Conservation (phyloP, 2,888 invertebrate species). For the Didymodactylos carnosus region DNA sequence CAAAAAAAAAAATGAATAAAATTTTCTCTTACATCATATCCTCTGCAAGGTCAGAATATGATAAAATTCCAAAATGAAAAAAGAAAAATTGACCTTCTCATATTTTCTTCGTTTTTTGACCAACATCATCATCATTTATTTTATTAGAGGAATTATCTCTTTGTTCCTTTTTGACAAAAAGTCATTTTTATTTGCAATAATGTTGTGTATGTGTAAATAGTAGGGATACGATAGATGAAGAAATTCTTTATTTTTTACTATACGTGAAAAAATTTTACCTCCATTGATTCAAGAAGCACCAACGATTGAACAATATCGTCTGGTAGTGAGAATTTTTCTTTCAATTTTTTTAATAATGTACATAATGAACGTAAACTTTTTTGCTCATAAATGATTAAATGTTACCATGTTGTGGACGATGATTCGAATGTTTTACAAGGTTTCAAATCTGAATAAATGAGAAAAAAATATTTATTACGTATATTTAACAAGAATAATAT, state of each 20-base stretch:
- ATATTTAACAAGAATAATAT: too few relatives aligned
- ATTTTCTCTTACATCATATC: neutral
- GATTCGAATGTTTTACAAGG: neutral
- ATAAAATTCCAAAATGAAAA: neutral
- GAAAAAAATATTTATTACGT: too few relatives aligned
- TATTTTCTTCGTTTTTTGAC: neutral
- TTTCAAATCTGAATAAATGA: constrained; percentile 1
- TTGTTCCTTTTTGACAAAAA: too few relatives aligned
- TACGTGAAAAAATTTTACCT: neutral
- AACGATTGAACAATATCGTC: neutral
- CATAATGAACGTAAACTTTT: neutral
- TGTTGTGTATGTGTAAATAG: neutral
- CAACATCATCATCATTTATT: neutral
- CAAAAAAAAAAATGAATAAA: neutral
- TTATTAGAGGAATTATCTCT: too few relatives aligned
- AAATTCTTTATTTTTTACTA: neutral
- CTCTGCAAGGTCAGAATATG: too few relatives aligned
- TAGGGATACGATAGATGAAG: neutral
- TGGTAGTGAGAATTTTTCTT: neutral
- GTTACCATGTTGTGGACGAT: neutral
- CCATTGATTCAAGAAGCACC: neutral
- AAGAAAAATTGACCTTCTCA: neutral
- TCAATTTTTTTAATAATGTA: neutral
- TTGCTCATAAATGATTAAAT: neutral
- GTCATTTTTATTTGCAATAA: neutral